phyloP scores from a whole-genome alignment of 2,113 vertebrate species.

The Ramphastos sulfuratus region DNA sequence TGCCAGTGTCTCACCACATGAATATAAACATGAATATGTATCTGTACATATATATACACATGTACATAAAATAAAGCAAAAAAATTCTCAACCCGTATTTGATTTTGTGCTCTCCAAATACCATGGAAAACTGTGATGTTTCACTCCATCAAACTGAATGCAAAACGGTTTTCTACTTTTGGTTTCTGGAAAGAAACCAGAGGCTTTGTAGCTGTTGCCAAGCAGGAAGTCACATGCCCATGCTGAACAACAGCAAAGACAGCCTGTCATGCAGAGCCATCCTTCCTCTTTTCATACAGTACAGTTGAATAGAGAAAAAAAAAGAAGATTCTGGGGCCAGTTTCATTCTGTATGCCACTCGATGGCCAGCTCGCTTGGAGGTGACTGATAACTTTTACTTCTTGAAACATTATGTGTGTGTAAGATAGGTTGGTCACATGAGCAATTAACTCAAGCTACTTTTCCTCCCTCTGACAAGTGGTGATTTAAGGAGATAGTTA shows the following conservation, averaged over 20 bases:
- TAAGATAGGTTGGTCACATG: not conserved
- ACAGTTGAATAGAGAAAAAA: not conserved
- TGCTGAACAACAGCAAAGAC: not conserved
- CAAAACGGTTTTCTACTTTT: not conserved
- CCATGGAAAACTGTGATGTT: not conserved
- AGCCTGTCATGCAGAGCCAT: not conserved
- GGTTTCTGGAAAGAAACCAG: conserved; percentile 11
- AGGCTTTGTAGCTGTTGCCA: not conserved
- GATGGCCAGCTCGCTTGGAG: not conserved
- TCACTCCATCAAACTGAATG: not conserved
- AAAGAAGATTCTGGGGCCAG: not conserved
- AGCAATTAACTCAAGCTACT: not conserved
- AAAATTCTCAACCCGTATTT: not conserved
- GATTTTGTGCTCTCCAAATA: not conserved
- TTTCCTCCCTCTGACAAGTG: not conserved
- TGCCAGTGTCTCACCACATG: no score
- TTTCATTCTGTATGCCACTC: not conserved
- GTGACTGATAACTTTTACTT: not conserved
- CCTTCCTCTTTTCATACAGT: not conserved
- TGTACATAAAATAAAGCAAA: not conserved
- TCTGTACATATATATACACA: not conserved
- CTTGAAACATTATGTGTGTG: fast-evolving
- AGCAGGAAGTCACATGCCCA: not conserved
- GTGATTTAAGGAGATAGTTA: not conserved
- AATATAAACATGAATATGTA: no score